A percentile compares a stretch with the other conserved stretches of the same genome.
phyloP scores from a whole-genome alignment of 2,797 vertebrate genomes.

The Malacoraja senta region DNA sequence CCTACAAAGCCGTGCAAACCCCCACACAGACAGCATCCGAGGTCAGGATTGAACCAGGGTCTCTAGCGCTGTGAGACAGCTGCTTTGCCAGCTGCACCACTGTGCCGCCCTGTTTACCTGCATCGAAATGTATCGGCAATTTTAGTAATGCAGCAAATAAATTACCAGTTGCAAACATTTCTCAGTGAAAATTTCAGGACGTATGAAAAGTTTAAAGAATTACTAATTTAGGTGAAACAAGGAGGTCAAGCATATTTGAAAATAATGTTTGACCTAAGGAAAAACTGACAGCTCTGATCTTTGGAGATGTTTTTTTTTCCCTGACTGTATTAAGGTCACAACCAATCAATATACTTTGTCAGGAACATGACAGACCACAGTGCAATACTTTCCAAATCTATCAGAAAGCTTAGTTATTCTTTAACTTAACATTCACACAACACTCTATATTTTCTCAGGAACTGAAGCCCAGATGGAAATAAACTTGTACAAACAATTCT shows the following conservation, averaged over 20 bases:
- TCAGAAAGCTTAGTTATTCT: background rate
- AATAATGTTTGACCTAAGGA: background rate
- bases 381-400: background rate
- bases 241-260: background rate
- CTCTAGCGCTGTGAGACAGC: no score
- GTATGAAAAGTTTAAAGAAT: background rate
- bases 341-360: conserved; percentile 7
- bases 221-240: background rate
- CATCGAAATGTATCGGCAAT: background rate
- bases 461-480: background rate
- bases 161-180: background rate
- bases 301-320: background rate
- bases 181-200: background rate
- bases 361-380: background rate
- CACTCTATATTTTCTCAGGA: background rate
- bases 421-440: background rate
- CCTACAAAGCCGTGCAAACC: no score
- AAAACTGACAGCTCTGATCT: conserved; percentile 10
- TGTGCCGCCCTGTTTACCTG: background rate
- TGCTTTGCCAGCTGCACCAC: no score
- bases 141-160: background rate
- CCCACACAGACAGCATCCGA: no score
- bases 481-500: background rate
- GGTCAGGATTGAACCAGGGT: no score
- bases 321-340: background rate